phyloP scores from a whole-genome alignment of 2,797 vertebrate genomes.

The Alca torda region DNA sequence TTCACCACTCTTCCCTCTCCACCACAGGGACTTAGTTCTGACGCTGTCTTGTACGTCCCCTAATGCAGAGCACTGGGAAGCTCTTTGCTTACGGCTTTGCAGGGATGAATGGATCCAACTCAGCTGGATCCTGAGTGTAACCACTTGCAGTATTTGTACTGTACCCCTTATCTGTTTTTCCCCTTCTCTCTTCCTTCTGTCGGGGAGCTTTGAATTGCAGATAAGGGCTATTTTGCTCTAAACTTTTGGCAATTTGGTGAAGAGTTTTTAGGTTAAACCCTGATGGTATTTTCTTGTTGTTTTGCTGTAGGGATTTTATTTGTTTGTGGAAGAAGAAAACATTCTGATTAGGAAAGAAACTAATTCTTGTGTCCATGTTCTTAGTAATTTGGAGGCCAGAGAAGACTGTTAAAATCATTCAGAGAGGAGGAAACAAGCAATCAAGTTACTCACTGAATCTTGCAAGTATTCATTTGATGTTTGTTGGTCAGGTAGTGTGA shows the following conservation, averaged over 20 bases:
- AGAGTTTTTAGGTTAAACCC: not conserved
- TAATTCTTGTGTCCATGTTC: not conserved
- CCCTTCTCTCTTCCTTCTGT: not conserved
- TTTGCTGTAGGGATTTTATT: not conserved
- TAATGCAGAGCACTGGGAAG: accelerated
- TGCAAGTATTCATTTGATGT: not conserved
- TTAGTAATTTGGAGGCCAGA: not conserved
- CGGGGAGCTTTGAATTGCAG: not conserved
- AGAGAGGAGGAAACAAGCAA: not conserved
- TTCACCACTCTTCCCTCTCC: not conserved
- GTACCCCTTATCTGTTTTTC: not conserved
- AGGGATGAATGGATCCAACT: not conserved
- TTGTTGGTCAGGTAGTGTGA: not conserved
- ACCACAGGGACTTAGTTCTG: not conserved
- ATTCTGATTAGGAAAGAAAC: not conserved
- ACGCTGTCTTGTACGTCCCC: accelerated
- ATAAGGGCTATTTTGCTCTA: not conserved
- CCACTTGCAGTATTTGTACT: not conserved
- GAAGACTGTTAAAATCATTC: conserved; percentile 7
- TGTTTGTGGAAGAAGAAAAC: not conserved
- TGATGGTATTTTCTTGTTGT: not conserved
- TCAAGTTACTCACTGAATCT: not conserved
- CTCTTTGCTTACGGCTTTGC: not conserved
- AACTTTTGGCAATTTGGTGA: not conserved
- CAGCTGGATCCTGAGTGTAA: not conserved